Evolutionary conservation across 1,140 invertebrate genomes (phyloP), one percentile per base, ranked within the genome.

Genomic region (Drosophila bipectinata): DNA sequence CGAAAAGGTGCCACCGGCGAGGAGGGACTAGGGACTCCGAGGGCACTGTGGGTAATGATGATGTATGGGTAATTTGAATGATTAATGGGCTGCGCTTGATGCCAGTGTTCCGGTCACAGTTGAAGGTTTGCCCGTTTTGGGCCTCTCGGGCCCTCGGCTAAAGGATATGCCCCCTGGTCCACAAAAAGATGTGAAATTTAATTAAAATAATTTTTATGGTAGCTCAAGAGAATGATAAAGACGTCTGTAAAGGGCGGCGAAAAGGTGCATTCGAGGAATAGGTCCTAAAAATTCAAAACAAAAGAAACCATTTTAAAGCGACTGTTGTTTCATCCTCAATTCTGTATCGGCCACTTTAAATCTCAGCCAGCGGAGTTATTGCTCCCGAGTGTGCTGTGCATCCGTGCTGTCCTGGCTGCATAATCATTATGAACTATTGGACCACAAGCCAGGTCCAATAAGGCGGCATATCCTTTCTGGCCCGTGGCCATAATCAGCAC

Each of bases 1-100:
- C 83, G 66, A 71, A 62, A 64, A 81, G 83, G 83, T 72, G 83
- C 82, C 82, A 48, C 3, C 49, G 49, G 39, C 37, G 39, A 49
- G 30, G 12, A 28, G 41, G 47, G 39, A 15, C 32, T 39, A 18
- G 32, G 47, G 30, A 12, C 24, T 39, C 51, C 2, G 53, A 21
- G 34, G 67, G 58, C 55, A 62, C 74, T 76, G 77, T 67, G 78
- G 67, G 79, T 87, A 88, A 87, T 87, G 84, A 87, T 87, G 83
- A 87, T 87, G 83, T 87, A 87, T 87, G 83, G 79, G 75, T 87
- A 87, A 87, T 87, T 87, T 87, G 79, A 79, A 87, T 87, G 83
- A 87, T 87, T 87, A 87, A 87, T 87, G 83, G 76, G 54, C 71
- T 75, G 72, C 66, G 83, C 75, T 82, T 82, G 76, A 72, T 87